Evolutionary conservation across 2,888 invertebrate species (phyloP).

Genomic region (Frankliniella intonsa): DNA sequence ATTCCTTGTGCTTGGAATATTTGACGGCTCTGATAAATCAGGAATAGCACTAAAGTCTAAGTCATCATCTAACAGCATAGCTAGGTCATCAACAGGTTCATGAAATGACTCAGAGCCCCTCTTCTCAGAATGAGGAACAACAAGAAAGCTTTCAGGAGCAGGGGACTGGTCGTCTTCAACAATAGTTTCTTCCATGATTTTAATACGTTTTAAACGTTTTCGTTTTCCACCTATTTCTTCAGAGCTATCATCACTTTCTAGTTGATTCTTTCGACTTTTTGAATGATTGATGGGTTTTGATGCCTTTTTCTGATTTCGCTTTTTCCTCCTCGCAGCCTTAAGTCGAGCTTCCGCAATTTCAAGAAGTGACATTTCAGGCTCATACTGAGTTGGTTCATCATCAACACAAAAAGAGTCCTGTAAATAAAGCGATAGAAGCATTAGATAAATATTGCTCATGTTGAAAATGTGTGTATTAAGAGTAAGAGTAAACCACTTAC

Average conservation of each 20-base stretch:
- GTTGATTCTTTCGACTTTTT: background rate
- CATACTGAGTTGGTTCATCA: slow-evolving; percentile 52
- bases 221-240: background rate
- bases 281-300: background rate
- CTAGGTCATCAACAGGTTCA: background rate
- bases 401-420: slow-evolving; percentile 64
- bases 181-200: background rate
- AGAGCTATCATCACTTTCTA: background rate
- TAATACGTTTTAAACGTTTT: background rate
- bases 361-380: slow-evolving; percentile 52
- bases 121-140: too few relatives aligned
- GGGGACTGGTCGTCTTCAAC: background rate
- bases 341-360: slow-evolving; percentile 49
- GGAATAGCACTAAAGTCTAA: background rate
- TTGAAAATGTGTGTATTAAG: background rate
- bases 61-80: background rate
- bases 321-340: background rate
- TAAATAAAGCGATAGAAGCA: slow-evolving; percentile 39
- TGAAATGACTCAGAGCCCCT: background rate
- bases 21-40: background rate
- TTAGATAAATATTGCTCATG: slow-evolving; percentile 25
- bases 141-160: too few relatives aligned
- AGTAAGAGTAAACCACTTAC: slow-evolving; percentile 40
- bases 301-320: background rate
- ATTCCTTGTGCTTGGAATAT: too few relatives aligned